Evolutionary conservation across 2,113 vertebrate genomes (phyloP).

Genomic region (Tympanuchus pallidicinctus): DNA sequence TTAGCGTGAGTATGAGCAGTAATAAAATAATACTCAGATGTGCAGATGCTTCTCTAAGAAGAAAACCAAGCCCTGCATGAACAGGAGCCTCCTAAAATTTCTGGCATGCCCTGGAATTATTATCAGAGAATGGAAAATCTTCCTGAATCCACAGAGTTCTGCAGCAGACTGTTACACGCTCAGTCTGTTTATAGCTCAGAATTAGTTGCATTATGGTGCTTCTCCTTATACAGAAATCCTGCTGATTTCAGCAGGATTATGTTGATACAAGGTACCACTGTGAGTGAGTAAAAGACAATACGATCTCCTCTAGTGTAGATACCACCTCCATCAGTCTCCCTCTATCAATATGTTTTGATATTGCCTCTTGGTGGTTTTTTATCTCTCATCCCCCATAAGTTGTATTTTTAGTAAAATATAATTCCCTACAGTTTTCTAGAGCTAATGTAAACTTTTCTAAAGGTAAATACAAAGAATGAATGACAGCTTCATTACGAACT

Average conservation of each 20-base stretch:
- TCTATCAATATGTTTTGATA: not conserved
- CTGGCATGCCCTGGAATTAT: not conserved
- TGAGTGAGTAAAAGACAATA: not conserved
- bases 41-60: not conserved
- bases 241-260: not conserved
- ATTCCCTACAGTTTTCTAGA: not conserved
- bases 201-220: not conserved
- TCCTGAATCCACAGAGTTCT: not conserved
- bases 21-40: not conserved
- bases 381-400: not conserved
- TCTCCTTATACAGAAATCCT: not conserved
- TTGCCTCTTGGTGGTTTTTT: not conserved
- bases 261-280: not conserved
- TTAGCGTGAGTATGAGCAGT: not conserved
- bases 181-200: not conserved
- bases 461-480: not conserved
- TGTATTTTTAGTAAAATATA: not conserved
- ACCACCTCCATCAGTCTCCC: not conserved
- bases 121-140: not conserved
- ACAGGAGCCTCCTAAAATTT: not conserved
- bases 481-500: not conserved
- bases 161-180: not conserved
- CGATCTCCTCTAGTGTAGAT: not conserved
- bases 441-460: not conserved
- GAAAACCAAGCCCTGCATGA: not conserved